Evolutionary conservation across 2,113 vertebrate species (phyloP).

Genomic region (Pipra filicauda): DNA sequence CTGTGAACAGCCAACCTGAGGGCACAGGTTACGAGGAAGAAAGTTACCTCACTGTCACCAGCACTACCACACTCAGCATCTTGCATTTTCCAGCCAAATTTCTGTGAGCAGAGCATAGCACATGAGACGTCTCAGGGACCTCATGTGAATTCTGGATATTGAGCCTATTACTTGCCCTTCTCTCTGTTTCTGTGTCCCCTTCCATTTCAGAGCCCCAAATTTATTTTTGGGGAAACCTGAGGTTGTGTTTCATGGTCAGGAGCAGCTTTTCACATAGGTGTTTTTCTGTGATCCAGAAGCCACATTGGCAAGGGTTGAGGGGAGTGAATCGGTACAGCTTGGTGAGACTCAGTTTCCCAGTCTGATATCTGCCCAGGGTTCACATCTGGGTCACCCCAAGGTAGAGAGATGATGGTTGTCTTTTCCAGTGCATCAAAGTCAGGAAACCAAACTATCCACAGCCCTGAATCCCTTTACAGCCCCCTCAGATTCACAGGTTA

Average conservation of each 20-base stretch:
- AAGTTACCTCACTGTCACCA: background rate
- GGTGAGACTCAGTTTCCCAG: background rate
- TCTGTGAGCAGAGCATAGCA: background rate
- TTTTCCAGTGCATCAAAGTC: background rate
- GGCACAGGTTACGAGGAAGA: background rate
- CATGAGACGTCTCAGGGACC: background rate
- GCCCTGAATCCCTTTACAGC: background rate
- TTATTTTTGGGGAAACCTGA: background rate
- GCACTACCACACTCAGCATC: background rate
- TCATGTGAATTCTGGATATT: background rate
- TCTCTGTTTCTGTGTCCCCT: background rate
- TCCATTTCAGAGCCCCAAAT: background rate
- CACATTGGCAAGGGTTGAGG: background rate
- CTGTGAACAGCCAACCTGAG: background rate
- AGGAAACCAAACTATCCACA: background rate
- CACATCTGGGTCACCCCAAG: background rate
- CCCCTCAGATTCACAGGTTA: background rate
- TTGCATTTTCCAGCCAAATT: background rate
- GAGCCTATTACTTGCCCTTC: background rate
- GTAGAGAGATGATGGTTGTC: rapidly evolving
- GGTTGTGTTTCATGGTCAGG: background rate
- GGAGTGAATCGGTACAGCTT: background rate
- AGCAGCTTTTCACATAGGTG: background rate
- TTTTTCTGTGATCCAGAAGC: background rate
- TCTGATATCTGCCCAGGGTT: background rate